These are phyloP conservation scores for Horisme vitalbata DNA, from an alignment of 2,888 invertebrate species.

Conservation along the genomic window DNA sequence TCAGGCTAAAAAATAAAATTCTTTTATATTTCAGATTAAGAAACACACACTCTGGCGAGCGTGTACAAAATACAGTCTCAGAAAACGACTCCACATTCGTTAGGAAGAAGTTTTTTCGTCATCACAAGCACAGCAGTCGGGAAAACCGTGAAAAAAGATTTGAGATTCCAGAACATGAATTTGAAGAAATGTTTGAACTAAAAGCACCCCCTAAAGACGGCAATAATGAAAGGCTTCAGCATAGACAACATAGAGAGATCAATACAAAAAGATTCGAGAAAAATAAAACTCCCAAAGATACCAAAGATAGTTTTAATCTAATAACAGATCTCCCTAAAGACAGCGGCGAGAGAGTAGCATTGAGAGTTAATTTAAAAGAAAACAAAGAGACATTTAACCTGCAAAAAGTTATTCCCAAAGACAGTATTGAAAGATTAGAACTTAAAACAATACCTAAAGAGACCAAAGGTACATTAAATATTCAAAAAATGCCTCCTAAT, in stretches of 20 bases:
- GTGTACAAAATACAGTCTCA: conserved; percentile 48
- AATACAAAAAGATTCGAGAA: no score
- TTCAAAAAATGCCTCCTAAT: conserved; percentile 71
- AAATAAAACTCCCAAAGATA: no score
- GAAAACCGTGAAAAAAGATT: conserved; percentile 51
- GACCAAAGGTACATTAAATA: conserved; percentile 76
- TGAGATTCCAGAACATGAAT: conserved; percentile 83
- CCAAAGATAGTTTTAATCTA: no score
- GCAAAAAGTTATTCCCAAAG: no score
- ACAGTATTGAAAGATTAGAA: conserved; percentile 79
- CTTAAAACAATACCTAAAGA: conserved; percentile 72
- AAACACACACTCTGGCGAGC: conserved; percentile 66
- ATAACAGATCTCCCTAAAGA: no score
- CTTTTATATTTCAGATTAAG: conserved; percentile 53
- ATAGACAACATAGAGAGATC: not conserved
- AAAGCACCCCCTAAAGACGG: conserved; percentile 69
- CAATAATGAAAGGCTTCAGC: not conserved
- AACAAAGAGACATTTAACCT: no score
- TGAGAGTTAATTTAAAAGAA: no score
- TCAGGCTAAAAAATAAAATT: no score
- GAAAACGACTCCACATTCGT: conserved; percentile 45
- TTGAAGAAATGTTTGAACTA: conserved; percentile 82
- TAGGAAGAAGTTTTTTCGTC: conserved; percentile 71
- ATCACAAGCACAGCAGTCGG: conserved; percentile 56
- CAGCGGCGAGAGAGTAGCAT: no score